These are phyloP conservation scores for Glareola pratincola DNA, from an alignment of 2,113 vertebrate species.

Conservation along the genomic window DNA sequence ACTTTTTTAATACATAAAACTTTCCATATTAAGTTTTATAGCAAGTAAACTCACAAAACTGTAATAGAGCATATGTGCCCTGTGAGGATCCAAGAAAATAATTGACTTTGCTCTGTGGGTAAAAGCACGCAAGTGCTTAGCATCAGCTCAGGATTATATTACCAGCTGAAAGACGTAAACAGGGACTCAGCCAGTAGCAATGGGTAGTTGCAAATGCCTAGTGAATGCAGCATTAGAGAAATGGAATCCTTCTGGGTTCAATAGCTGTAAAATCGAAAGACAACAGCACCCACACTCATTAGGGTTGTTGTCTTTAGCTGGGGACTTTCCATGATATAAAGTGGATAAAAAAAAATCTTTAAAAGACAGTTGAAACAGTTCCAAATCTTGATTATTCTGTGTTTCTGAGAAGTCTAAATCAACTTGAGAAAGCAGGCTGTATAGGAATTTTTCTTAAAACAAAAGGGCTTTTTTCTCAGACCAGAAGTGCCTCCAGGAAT, in stretches of 20 bases:
- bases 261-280: not conserved
- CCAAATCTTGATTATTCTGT: not conserved
- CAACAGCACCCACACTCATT: not conserved
- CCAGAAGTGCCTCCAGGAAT: not conserved
- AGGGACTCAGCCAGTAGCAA: not conserved
- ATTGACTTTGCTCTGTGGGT: constrained; percentile 6
- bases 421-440: not conserved
- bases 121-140: not conserved
- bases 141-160: not conserved
- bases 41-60: not conserved
- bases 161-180: not conserved
- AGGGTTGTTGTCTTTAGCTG: not conserved
- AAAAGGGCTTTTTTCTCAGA: not conserved
- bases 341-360: not conserved
- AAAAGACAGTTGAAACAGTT: not conserved
- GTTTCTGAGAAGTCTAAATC: not conserved
- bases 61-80: not conserved
- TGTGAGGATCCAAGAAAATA: constrained; percentile 22
- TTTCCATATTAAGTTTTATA: not conserved
- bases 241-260: constrained; percentile 34
- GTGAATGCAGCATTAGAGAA: not conserved
- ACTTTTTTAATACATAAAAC: not conserved
- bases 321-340: not conserved
- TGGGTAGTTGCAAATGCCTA: not conserved
- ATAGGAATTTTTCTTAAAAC: not conserved